These are phyloP conservation scores for Hylaea fasciaria DNA, from an alignment of 2,888 invertebrate genomes.

Conservation along the genomic window DNA sequence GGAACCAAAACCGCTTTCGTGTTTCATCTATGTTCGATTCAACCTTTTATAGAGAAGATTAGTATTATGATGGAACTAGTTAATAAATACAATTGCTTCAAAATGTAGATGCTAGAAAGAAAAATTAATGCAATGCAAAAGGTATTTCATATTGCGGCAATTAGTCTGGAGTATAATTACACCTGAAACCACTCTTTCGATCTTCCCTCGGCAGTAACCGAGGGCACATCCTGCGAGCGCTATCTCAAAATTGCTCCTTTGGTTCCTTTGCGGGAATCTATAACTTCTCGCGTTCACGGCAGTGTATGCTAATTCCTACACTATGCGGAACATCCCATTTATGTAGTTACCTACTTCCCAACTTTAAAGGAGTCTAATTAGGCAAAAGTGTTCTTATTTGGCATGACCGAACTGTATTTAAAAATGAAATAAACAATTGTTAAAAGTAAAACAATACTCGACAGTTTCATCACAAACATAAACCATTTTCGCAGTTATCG, in stretches of 20 bases:
- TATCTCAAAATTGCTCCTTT: conserved; percentile 67
- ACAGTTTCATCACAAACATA: neutral
- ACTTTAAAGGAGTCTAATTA: neutral
- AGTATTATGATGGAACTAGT: too few species aligned
- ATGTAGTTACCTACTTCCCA: conserved; percentile 18
- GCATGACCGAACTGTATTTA: neutral
- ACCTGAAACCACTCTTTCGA: conserved; percentile 40
- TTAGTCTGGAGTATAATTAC: conserved; percentile 1
- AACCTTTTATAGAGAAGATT: too few species aligned
- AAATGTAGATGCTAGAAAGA: too few species aligned
- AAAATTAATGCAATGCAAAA: too few species aligned
- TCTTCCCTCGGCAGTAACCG: conserved; percentile 34
- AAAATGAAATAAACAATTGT: neutral
- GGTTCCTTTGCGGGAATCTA: conserved; percentile 52
- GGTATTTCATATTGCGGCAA: neutral
- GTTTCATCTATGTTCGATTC: too few species aligned
- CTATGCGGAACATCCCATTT: conserved; percentile 32
- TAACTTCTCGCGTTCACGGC: conserved; percentile 43
- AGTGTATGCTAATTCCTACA: conserved; percentile 46
- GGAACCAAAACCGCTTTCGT: too few species aligned
- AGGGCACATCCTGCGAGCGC: conserved; percentile 53
- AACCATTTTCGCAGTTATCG: neutral
- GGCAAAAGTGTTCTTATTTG: too few species aligned
- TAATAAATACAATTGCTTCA: neutral
- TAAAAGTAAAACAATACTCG: too few species aligned